These are phyloP conservation scores for Onchidella celtica DNA, from an alignment of 2,888 invertebrate genomes.

Conservation along the genomic window DNA sequence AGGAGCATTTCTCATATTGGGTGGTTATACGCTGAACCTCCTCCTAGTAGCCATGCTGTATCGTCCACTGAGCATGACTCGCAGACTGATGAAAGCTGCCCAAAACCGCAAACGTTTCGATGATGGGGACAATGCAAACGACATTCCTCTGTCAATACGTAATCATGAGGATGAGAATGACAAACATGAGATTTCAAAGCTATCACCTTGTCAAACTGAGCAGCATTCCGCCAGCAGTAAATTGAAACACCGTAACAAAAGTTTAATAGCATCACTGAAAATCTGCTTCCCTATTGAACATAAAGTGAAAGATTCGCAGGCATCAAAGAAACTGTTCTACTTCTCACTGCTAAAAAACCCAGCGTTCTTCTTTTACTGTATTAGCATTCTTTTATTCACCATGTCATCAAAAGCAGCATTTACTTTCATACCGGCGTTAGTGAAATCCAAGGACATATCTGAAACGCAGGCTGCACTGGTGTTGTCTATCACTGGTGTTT, in stretches of 20 bases:
- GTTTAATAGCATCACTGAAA: background rate
- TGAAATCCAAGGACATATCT: slow-evolving; percentile 59
- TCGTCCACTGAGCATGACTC: slow-evolving; percentile 59
- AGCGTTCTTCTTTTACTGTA: slow-evolving; percentile 53
- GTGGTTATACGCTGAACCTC: slow-evolving; percentile 61
- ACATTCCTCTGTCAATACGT: background rate
- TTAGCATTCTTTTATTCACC: slow-evolving; percentile 55
- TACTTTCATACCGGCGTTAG: slow-evolving; percentile 67
- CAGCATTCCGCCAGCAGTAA: too few species aligned
- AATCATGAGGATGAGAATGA: background rate
- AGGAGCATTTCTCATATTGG: slow-evolving; percentile 64
- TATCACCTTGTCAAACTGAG: too few species aligned
- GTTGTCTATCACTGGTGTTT: slow-evolving; percentile 64
- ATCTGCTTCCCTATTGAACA: slow-evolving; percentile 47
- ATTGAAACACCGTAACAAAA: background rate
- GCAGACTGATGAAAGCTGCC: background rate
- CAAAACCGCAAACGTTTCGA: background rate
- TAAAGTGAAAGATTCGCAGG: background rate
- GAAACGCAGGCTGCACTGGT: slow-evolving; percentile 63
- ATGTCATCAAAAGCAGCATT: slow-evolving; percentile 58
- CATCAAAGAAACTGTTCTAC: slow-evolving; percentile 48
- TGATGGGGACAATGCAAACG: background rate
- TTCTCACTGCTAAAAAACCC: slow-evolving; percentile 51
- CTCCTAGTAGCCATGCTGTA: slow-evolving; percentile 63
- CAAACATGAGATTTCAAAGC: too few species aligned